Conservation (phyloP, 2,113 vertebrate species). For the Sylvietta virens region DNA sequence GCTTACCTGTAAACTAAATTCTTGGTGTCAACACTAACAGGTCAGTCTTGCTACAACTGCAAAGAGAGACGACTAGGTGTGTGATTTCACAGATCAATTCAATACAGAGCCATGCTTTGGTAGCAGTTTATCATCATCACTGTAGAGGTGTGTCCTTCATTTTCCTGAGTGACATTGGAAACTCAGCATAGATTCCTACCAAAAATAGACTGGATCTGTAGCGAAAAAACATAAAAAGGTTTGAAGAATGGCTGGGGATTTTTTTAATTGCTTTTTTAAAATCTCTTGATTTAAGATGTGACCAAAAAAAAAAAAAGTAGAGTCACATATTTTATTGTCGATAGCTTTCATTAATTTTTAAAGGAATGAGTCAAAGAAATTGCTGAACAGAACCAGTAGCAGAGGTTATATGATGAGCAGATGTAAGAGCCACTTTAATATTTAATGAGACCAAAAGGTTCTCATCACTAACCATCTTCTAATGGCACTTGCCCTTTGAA, state of each 20-base stretch:
- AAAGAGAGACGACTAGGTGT: neutral
- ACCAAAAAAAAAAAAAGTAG: neutral
- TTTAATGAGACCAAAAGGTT: constrained; percentile 75
- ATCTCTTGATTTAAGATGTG: neutral
- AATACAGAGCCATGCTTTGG: neutral
- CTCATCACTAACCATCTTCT: constrained; percentile 71
- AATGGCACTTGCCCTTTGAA: constrained; percentile 63
- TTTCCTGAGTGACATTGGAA: neutral
- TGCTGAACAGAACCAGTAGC: constrained; percentile 14
- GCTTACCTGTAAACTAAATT: neutral
- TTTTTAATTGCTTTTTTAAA: neutral
- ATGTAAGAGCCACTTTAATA: constrained; percentile 74
- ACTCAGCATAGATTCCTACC: neutral
- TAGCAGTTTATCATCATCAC: neutral
- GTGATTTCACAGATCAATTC: neutral
- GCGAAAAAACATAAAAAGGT: neutral
- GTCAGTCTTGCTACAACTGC: neutral
- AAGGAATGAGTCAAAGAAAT: constrained; percentile 47
- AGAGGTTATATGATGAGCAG: constrained; percentile 7
- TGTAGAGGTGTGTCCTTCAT: neutral
- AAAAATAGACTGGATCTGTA: neutral
- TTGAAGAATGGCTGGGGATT: neutral
- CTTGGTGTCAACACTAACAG: neutral
- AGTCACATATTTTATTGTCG: constrained; percentile 30
- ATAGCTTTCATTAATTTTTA: constrained; percentile 65